Conservation (phyloP, 1,140 invertebrate species). For the Ceratina japonica region DNA sequence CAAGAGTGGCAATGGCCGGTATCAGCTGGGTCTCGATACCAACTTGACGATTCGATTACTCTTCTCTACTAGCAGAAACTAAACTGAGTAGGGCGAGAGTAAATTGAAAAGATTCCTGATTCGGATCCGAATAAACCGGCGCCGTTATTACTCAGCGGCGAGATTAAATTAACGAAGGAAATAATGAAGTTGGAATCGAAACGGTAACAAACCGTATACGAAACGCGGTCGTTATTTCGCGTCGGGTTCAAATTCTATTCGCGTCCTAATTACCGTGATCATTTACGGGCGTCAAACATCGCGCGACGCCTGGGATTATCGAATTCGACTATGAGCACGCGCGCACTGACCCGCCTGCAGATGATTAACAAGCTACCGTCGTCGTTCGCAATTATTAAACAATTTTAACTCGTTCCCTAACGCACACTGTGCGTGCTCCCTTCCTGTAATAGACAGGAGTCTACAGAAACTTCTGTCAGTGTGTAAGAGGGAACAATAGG, state of each 20-base stretch:
- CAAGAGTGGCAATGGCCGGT: neutral
- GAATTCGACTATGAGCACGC: neutral
- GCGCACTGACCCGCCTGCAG: neutral
- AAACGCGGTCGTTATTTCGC: neutral
- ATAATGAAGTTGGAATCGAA: neutral
- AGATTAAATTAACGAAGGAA: neutral
- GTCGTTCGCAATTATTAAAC: neutral
- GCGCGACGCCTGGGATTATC: neutral
- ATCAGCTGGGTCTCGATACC: neutral
- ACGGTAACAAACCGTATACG: neutral
- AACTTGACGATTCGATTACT: neutral
- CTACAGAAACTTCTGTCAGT: too few species aligned
- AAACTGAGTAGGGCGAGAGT: too few species aligned
- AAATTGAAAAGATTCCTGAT: too few species aligned
- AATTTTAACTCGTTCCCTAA: too few species aligned
- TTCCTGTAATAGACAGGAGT: too few species aligned
- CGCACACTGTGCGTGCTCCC: too few species aligned
- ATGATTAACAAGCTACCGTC: neutral
- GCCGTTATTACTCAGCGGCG: neutral
- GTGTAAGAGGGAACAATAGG: too few species aligned
- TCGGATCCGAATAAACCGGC: neutral
- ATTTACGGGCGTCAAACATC: neutral
- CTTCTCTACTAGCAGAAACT: neutral
- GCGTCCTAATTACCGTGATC: constrained; percentile 4
- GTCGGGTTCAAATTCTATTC: neutral